These are phyloP conservation scores for Neodontobutis hainanensis DNA, from an alignment of 2,113 vertebrate species.

Conservation along the genomic window DNA sequence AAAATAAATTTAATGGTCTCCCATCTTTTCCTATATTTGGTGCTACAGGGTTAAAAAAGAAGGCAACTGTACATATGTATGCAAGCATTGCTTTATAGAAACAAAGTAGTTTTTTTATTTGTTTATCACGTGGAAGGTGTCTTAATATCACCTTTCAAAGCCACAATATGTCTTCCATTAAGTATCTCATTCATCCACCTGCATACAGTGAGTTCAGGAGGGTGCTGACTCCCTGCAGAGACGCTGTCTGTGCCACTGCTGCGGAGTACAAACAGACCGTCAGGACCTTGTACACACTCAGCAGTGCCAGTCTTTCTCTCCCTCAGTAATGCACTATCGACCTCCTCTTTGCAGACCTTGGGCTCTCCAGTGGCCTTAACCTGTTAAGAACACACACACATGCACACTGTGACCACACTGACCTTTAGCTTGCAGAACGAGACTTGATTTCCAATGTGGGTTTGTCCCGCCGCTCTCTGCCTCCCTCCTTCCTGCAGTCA, in stretches of 20 bases:
- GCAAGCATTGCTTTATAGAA: too few species aligned
- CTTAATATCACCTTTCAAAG: neutral
- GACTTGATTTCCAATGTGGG: slow-evolving; percentile 75
- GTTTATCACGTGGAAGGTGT: neutral
- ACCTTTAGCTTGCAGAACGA: slow-evolving; percentile 67
- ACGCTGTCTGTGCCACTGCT: slow-evolving; percentile 30
- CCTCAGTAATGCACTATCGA: slow-evolving; percentile 76
- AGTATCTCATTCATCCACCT: neutral
- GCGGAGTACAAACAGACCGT: slow-evolving; percentile 42
- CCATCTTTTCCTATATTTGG: neutral
- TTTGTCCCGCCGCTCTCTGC: slow-evolving; percentile 58
- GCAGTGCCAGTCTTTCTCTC: slow-evolving; percentile 6
- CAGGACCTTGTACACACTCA: slow-evolving; percentile 33
- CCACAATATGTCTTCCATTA: neutral
- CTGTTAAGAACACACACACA: slow-evolving; percentile 58
- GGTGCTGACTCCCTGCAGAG: slow-evolving; percentile 41
- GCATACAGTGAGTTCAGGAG: neutral
- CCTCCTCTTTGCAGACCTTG: slow-evolving; percentile 69
- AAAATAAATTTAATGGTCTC: neutral
- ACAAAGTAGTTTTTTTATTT: too few species aligned
- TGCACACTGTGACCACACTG: slow-evolving; percentile 53
- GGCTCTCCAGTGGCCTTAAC: slow-evolving; percentile 65
- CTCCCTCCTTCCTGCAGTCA: slow-evolving; percentile 50
- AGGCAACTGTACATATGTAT: too few species aligned
- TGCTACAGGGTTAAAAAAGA: too few species aligned